phyloP scores from a whole-genome alignment of 2,888 invertebrate species.

The Zhengitettix transpicula region DNA sequence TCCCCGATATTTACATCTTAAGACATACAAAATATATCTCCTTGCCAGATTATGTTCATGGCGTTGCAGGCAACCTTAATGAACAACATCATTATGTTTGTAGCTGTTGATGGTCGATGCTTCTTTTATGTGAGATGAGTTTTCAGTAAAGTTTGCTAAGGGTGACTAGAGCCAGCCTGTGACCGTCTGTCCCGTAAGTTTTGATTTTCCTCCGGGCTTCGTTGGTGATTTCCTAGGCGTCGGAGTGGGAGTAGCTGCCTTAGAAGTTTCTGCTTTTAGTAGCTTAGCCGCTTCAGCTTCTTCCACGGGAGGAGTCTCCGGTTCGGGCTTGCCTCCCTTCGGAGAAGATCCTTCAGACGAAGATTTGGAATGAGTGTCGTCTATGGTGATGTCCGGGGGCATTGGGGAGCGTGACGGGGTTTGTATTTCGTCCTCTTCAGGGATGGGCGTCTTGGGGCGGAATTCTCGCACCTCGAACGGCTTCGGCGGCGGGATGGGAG shows the following conservation, averaged over 20 bases:
- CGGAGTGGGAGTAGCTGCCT: background rate
- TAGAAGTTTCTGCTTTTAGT: background rate
- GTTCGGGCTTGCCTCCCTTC: background rate
- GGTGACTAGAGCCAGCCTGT: constrained; percentile 49
- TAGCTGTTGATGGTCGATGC: too few species aligned
- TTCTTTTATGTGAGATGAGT: too few species aligned
- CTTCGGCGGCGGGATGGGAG: constrained; percentile 1
- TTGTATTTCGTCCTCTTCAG: constrained; percentile 26
- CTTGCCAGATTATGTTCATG: too few species aligned
- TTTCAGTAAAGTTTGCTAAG: too few species aligned
- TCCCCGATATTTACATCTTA: too few species aligned
- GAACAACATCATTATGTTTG: too few species aligned
- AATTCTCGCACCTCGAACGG: constrained; percentile 20
- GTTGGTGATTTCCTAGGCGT: constrained; percentile 23
- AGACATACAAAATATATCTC: too few species aligned
- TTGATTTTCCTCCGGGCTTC: constrained; percentile 42
- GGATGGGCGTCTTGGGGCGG: constrained; percentile 40
- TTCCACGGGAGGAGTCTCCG: too few species aligned
- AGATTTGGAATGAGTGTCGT: background rate
- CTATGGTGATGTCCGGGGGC: background rate
- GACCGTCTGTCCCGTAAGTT: constrained; percentile 52
- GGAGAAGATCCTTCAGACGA: background rate
- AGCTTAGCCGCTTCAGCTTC: too few species aligned
- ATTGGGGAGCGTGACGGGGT: background rate
- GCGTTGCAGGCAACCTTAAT: too few species aligned